These are phyloP conservation scores for Thunnus maccoyii DNA, from an alignment of 2,113 vertebrate genomes.

Conservation along the genomic window DNA sequence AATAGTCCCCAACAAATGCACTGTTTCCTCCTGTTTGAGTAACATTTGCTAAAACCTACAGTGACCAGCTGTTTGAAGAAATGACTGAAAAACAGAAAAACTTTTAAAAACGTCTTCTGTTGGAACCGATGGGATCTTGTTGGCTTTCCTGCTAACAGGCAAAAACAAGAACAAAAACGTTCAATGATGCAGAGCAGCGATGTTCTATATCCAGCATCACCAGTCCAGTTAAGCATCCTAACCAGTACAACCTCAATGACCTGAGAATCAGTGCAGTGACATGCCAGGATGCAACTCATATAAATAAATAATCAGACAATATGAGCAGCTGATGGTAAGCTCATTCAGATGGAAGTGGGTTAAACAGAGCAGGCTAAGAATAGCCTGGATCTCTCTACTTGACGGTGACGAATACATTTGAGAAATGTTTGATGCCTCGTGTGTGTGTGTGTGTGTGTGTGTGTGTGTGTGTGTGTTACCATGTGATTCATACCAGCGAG, in stretches of 20 bases:
- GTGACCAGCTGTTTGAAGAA: too few relatives aligned
- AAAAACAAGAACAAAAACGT: neutral
- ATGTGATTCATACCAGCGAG: slow-evolving; percentile 29
- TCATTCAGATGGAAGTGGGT: slow-evolving; percentile 55
- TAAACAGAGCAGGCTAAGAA: slow-evolving; percentile 58
- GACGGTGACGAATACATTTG: slow-evolving; percentile 34
- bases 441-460: neutral
- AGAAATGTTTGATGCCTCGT: slow-evolving; percentile 1
- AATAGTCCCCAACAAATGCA: neutral
- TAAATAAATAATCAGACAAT: slow-evolving; percentile 34
- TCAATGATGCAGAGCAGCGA: neutral
- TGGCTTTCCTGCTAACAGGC: neutral
- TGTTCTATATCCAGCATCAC: neutral
- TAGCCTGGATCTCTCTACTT: slow-evolving; percentile 27
- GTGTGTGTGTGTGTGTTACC: slow-evolving; percentile 3
- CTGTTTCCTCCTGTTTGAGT: neutral
- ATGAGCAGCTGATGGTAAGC: slow-evolving; percentile 35
- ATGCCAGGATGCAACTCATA: slow-evolving; percentile 1
- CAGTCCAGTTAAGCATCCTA: neutral
- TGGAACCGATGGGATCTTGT: neutral
- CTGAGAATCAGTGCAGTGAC: neutral
- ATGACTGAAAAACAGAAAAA: too few relatives aligned
- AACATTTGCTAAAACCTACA: too few relatives aligned
- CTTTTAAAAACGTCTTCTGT: too few relatives aligned
- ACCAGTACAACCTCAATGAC: neutral